Evolutionary conservation across 2,797 vertebrate species (phyloP).

Genomic region (Podargus strigoides): DNA sequence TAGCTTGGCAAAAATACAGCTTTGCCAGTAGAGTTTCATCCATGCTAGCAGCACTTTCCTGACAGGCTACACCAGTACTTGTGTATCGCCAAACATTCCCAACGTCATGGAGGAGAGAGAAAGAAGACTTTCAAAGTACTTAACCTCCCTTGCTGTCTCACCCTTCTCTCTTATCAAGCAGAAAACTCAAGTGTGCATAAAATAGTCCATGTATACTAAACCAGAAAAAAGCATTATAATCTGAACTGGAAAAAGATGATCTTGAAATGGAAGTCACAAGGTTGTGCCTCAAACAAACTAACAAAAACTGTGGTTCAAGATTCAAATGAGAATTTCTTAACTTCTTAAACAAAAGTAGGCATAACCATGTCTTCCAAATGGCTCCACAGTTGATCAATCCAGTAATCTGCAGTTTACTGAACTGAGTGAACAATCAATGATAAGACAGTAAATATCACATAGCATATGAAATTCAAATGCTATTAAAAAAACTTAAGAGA

Average conservation of each 20-base stretch:
- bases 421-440: background rate
- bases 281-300: background rate
- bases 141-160: background rate
- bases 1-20: background rate
- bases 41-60: background rate
- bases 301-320: background rate
- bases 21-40: background rate
- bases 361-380: background rate
- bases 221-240: background rate
- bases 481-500: background rate
- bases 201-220: background rate
- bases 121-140: background rate
- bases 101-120: background rate
- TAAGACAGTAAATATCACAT: background rate
- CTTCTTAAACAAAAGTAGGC: background rate
- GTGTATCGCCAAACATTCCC: background rate
- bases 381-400: background rate
- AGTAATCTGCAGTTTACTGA: background rate
- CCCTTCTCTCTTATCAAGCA: background rate
- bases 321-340: background rate
- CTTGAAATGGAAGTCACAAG: background rate
- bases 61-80: background rate
- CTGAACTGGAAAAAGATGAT: background rate
- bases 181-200: background rate
- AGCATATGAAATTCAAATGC: background rate